Base-by-base conservation (phyloP, 1,140 invertebrate genomes). In the Cyrtorhinus lividipennis region DNA sequence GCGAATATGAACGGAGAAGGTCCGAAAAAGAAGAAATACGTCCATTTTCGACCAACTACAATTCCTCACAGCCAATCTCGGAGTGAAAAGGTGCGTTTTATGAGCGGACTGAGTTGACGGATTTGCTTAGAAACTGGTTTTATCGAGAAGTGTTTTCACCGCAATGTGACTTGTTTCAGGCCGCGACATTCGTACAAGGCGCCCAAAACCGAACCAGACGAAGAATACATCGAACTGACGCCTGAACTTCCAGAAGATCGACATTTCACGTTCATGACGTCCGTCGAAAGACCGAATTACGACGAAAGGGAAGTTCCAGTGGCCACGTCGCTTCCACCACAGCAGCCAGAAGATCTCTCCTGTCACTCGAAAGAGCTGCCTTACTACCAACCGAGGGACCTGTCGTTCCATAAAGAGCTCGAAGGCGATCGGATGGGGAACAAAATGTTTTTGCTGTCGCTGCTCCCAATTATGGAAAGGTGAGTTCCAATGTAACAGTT, bases 11-110 rank as follows among this genome's bases (percentile, higher is more conserved):
- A 59, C 58, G 27, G 24, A 8, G 58, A 59, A 5, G 58, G 24
- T n/a, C 58, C 58, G 10, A 59, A 59, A 23, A 59, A 59, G 58
- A 59, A 59, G 27, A 59, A 59, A 59, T 59, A 59, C 25, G 58
- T 59, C 10, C 27, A 59, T 59, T 59, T n/a, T 59, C 58, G 58
- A 59, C 24, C 58, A 59, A 30, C 27, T 59, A 10, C 24, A 27
- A 26, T 59, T 59, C n/a, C 58, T 59, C 27, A 59, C 58, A 2
- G 27, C 24, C n/a, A 59, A 59, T 59, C 22, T 59, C 10, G 58
- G 27, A 5, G 58, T 30, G n/a, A 59, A 30, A 59, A 25, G 58
- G 58, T 59, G 8, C 8, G 38, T 44, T n/a, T n/a, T n/a, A n/a
- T n/a, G n/a, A n/a, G n/a, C n/a, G n/a, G n/a, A n/a, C n/a, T n/a